phyloP scores from a whole-genome alignment of 2,888 invertebrate species.

The Dyspetes luteomarginatus region DNA sequence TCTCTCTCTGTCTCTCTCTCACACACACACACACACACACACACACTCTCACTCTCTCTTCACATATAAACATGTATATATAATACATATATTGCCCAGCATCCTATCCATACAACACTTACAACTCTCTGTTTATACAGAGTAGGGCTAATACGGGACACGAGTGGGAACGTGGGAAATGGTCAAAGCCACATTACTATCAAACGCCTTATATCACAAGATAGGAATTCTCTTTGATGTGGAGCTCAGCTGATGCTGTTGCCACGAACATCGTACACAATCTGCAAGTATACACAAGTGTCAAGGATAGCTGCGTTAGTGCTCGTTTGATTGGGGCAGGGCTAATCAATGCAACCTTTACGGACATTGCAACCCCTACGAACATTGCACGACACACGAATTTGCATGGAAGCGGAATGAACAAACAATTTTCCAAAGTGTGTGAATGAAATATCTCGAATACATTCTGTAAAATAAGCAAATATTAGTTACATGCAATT shows the following conservation, averaged over 20 bases:
- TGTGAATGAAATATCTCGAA: too few relatives aligned
- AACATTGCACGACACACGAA: background rate
- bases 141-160: background rate
- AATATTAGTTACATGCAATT: too few relatives aligned
- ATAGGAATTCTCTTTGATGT: conserved; percentile 77
- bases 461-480: too few relatives aligned
- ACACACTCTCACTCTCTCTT: background rate
- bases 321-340: too few relatives aligned
- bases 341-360: too few relatives aligned
- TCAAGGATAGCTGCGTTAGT: conserved; percentile 22
- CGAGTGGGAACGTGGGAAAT: conserved; percentile 5
- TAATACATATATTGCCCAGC: background rate
- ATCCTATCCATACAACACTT: background rate
- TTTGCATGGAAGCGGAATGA: too few relatives aligned
- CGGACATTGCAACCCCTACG: too few relatives aligned
- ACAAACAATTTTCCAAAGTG: too few relatives aligned
- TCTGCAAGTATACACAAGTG: conserved; percentile 31
- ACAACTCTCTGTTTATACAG: background rate
- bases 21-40: too few relatives aligned
- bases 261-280: conserved; percentile 39
- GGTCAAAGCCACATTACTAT: conserved; percentile 57
- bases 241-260: conserved; percentile 60
- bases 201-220: conserved; percentile 70
- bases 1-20: too few relatives aligned
- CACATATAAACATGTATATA: background rate